Evolutionary conservation across 2,888 invertebrate species (phyloP), one percentile per base, ranked within the genome.

Genomic region (Cheilosia impressa): DNA sequence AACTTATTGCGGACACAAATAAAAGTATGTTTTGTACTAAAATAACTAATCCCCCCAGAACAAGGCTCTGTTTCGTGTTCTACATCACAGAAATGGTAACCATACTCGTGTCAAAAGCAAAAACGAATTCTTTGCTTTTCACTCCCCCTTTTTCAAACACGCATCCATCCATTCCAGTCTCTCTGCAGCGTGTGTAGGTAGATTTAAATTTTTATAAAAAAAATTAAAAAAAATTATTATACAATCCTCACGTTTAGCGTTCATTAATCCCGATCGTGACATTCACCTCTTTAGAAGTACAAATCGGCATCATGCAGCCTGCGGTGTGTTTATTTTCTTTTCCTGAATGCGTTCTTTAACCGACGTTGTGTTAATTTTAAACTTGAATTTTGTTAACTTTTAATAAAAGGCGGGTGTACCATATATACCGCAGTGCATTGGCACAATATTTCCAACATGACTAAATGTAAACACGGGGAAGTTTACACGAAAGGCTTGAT

Each of bases 241-340:
- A 85, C 85, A 85, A 85, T 85, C 47, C 77, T 76, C 68, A 55
- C 17, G 45, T 52, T 72, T 6, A 24, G 24, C 34, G 79, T 76
- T 81, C 81, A 81, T 85, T 38, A 81, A 85, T 85, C 81, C 81
- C 62, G 85, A 81, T 81, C 81, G 62, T 85, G 85, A 85, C 85
- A 85, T 85, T 85, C 85, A 85, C 85, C 85, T 85, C 60, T 76
- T 75, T 73, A 27, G 7, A 62, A 41, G 9, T n/a, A 55, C 60
- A 60, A 69, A 22, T 55, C 47, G 34, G 4, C n/a, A n/a, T 50
- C 31, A 58, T 55, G 60, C 73, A 62, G 58, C 17, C 4, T 1
- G 13, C 19, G 27, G 24, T 66, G 47, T 17, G 55, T 53, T 60
- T 65, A 45, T 24, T 57, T 77, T 57, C 19, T 63, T 78, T 71